These are phyloP conservation scores for Candoia aspera DNA, from an alignment of 2,113 vertebrate species.

Conservation along the genomic window DNA sequence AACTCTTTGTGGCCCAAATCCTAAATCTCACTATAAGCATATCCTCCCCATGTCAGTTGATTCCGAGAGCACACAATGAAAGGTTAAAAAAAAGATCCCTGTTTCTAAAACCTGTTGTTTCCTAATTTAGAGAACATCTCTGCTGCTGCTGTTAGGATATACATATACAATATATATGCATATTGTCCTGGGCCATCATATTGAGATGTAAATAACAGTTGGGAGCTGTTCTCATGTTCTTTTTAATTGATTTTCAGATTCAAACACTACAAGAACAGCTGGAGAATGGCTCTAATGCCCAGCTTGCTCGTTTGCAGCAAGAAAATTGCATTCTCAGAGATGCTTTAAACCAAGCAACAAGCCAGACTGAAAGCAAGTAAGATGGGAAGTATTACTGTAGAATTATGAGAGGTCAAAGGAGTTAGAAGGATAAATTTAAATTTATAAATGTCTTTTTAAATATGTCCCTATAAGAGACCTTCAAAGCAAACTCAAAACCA, in stretches of 20 bases:
- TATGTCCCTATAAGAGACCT: not conserved
- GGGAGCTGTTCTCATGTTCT: not conserved
- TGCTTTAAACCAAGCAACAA: conserved; percentile 93
- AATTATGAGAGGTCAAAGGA: not conserved
- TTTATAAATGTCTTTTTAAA: not conserved
- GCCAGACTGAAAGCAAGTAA: conserved; percentile 95
- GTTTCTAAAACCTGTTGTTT: not conserved
- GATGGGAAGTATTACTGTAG: conserved; percentile 31
- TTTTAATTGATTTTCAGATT: conserved; percentile 73
- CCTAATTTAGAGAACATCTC: not conserved
- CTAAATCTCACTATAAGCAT: not conserved
- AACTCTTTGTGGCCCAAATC: not conserved
- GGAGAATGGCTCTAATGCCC: conserved; percentile 90
- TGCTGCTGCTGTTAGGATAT: not conserved
- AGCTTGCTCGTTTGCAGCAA: conserved; percentile 89
- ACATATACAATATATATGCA: not conserved
- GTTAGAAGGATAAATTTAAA: not conserved
- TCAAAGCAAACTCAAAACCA: not conserved
- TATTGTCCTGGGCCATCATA: not conserved
- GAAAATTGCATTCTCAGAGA: conserved; percentile 96
- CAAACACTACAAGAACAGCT: conserved; percentile 89
- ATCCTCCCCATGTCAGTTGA: not conserved
- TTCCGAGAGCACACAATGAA: not conserved
- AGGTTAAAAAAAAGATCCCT: not conserved
- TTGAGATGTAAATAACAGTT: not conserved